Evolutionary conservation across 2,113 vertebrate genomes (phyloP).

Genomic region (Polyodon spathula): DNA sequence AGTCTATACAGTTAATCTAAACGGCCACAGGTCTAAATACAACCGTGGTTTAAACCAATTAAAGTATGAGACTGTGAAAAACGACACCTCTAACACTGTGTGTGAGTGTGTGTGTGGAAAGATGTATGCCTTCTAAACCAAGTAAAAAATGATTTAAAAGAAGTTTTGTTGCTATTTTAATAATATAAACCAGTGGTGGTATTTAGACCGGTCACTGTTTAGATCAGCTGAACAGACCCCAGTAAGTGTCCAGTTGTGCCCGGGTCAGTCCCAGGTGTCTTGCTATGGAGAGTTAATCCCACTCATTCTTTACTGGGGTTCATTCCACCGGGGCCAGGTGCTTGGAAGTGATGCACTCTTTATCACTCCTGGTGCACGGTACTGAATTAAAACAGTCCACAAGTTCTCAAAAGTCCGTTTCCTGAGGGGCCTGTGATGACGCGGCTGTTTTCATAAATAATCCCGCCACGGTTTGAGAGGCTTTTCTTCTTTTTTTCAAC

Average conservation of each 20-base stretch:
- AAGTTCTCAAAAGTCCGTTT: conserved; percentile 33
- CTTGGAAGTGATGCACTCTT: conserved; percentile 39
- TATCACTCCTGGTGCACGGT: conserved; percentile 37
- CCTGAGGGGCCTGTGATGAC: conserved; percentile 14
- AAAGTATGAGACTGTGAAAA: too few relatives aligned
- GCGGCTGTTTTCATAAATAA: conserved; percentile 18
- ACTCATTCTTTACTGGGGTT: conserved; percentile 25
- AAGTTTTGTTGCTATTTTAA: too few relatives aligned
- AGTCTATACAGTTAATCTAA: too few relatives aligned
- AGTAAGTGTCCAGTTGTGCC: conserved; percentile 3
- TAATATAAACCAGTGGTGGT: too few relatives aligned
- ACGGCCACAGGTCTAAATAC: too few relatives aligned
- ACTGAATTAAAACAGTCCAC: conserved; percentile 41
- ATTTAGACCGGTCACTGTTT: too few relatives aligned
- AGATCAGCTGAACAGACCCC: not conserved
- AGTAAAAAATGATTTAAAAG: too few relatives aligned
- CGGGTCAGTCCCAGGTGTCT: conserved; percentile 11
- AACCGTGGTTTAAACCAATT: too few relatives aligned
- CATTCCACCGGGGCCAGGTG: conserved; percentile 45
- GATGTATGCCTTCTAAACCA: too few relatives aligned
- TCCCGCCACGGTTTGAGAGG: not conserved
- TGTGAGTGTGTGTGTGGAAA: too few relatives aligned
- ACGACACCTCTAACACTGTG: too few relatives aligned
- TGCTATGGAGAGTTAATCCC: conserved; percentile 23
- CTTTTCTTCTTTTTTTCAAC: conserved; percentile 35